A percentile compares a stretch with the other conserved stretches of the same genome.
Evolutionary conservation across 1,140 invertebrate species (phyloP).

Genomic region (Gryllus bimaculatus): DNA sequence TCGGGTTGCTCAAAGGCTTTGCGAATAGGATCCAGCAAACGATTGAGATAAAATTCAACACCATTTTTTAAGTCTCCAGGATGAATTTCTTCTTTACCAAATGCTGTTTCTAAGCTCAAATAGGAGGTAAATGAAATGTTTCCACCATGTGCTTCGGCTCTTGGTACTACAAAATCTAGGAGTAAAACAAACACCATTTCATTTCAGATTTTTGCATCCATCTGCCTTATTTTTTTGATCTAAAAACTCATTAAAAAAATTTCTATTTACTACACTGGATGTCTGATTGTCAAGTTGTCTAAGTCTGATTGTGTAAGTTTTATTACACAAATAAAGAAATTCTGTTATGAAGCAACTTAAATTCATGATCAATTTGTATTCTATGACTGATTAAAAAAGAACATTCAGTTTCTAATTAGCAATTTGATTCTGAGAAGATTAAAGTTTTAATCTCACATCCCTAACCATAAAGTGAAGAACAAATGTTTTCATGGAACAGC

Average conservation of each 20-base stretch:
- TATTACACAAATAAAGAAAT: no score
- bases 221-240: not conserved
- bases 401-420: no score
- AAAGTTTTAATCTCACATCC: no score
- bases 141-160: constrained; percentile 52
- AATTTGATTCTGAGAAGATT: no score
- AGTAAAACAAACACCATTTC: constrained; percentile 38
- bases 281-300: no score
- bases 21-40: constrained; percentile 79
- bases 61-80: constrained; percentile 86
- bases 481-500: no score
- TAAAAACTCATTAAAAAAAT: not conserved
- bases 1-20: constrained; percentile 74
- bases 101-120: constrained; percentile 66
- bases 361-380: no score
- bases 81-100: constrained; percentile 74
- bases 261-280: not conserved
- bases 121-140: constrained; percentile 62
- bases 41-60: constrained; percentile 78
- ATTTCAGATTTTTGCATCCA: constrained; percentile 30
- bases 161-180: constrained; percentile 33
- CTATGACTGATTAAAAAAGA: no score
- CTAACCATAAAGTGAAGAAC: no score
- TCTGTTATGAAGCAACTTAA: no score
- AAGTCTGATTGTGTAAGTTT: no score